phyloP scores from a whole-genome alignment of 2,113 vertebrate species.

The Hippoglossus stenolepis region DNA sequence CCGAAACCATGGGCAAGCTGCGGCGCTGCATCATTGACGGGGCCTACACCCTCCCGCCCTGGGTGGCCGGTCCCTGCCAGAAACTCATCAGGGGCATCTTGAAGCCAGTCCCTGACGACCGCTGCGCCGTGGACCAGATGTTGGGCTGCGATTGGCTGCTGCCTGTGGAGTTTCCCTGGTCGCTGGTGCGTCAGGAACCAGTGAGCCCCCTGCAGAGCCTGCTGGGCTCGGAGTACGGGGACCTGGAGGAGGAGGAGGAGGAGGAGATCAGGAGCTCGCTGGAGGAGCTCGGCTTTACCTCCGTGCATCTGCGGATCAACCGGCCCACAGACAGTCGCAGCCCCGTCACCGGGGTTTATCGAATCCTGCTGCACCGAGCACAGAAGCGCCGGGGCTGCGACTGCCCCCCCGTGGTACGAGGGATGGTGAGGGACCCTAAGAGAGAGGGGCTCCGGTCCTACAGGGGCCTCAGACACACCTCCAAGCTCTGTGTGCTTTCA shows the following conservation, averaged over 20 bases:
- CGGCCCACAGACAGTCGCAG: constrained; percentile 81
- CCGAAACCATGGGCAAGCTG: constrained; percentile 92
- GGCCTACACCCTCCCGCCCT: constrained; percentile 82
- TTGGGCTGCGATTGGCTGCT: constrained; percentile 92
- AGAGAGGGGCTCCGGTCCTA: constrained; percentile 83
- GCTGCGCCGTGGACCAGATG: constrained; percentile 88
- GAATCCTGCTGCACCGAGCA: constrained; percentile 89
- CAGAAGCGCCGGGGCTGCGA: constrained; percentile 87
- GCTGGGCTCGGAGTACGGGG: constrained; percentile 56
- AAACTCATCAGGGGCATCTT: constrained; percentile 90
- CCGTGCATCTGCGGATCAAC: constrained; percentile 87
- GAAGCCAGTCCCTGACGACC: constrained; percentile 81
- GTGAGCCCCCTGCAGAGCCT: constrained; percentile 82
- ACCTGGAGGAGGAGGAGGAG: constrained; percentile 81
- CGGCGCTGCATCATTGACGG: constrained; percentile 89
- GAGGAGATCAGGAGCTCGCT: constrained; percentile 85
- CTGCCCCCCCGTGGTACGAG: constrained; percentile 82
- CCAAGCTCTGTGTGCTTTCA: constrained; percentile 92
- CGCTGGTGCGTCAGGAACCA: constrained; percentile 77
- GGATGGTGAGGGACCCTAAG: constrained; percentile 84
- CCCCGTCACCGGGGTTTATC: constrained; percentile 89
- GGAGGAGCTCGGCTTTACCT: constrained; percentile 88
- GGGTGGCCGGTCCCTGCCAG: constrained; percentile 89
- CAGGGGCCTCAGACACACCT: constrained; percentile 88
- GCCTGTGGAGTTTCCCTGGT: constrained; percentile 86